Conservation (phyloP, 2,113 vertebrate species). For the Ia io region DNA sequence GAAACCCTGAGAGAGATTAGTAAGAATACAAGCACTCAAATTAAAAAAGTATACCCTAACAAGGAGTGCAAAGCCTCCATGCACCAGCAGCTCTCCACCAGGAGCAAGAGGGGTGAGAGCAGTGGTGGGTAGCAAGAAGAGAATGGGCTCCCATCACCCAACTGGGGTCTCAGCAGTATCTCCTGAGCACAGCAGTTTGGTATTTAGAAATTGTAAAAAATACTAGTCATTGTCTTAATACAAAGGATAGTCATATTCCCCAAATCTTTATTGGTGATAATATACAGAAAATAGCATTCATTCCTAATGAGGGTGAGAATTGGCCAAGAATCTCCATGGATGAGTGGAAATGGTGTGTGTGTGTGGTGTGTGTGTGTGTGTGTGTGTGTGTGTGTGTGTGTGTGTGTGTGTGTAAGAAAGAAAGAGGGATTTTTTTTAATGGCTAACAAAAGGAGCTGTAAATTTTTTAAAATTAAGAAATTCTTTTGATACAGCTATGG, state of each 20-base stretch:
- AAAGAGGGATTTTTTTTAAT: neutral
- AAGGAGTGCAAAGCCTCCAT: neutral
- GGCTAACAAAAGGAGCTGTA: neutral
- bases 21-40: neutral
- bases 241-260: neutral
- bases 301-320: neutral
- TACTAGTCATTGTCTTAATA: neutral
- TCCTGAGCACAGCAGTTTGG: neutral
- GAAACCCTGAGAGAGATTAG: neutral
- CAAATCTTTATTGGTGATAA: neutral
- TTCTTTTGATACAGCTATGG: neutral
- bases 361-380: neutral
- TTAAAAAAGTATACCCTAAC: neutral
- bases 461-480: neutral
- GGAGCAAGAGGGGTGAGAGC: neutral
- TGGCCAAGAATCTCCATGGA: neutral
- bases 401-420: too few relatives aligned
- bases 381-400: neutral
- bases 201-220: neutral
- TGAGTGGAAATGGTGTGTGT: neutral
- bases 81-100: neutral
- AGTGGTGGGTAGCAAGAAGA: neutral
- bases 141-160: neutral
- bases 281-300: neutral
- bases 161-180: accelerated